Evolutionary conservation across 2,113 vertebrate species (phyloP), one percentile per base, ranked within the genome.

Genomic region (Mesitornis unicolor): DNA sequence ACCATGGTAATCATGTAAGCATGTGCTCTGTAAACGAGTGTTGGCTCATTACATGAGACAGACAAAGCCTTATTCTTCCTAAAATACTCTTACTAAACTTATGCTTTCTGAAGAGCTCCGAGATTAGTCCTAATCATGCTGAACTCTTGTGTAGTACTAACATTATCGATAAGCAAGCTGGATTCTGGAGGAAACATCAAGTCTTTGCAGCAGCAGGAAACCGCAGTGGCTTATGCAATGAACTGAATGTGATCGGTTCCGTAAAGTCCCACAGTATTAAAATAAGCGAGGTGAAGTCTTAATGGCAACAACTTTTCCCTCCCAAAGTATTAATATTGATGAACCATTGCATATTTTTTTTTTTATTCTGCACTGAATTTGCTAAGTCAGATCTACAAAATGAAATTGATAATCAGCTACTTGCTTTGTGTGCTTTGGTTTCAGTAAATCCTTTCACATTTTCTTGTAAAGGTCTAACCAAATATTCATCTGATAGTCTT

Each of bases 161-260:
- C 17, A 8, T 9, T 40, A 40, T 18, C 60, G 73, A 35, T 28
- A 59, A 78, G 7, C 22, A 28, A 63, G 38, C 16, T n/a, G 7
- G 21, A 21, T 80, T 63, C 61, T 93, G 57, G 24, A 63, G 68
- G 63, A 94, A n/a, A 14, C 25, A 12, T 0, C 33, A 36, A 11
- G 6, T 42, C 60, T 80, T 86, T 1, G 1, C 51, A 33, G n/a
- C 7, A 54, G 21, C 6, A 4, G 54, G 26, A 45, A 38, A 2
- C 1, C 2, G 0, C 3, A 10, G 35, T 48, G 53, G 18, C 21
- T 84, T 70, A 11, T 47, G 28, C 77, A 65, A 2, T 36, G 21
- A 35, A 53, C 54, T 69, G 7, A 48, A n/a, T 0, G 0, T 2
- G 0, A 5, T 57, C 71, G 69, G 45, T 60, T 5, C 5, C 14